Evolutionary conservation across 2,113 vertebrate genomes (phyloP).

Genomic region (Leptodactylus fuscus): DNA sequence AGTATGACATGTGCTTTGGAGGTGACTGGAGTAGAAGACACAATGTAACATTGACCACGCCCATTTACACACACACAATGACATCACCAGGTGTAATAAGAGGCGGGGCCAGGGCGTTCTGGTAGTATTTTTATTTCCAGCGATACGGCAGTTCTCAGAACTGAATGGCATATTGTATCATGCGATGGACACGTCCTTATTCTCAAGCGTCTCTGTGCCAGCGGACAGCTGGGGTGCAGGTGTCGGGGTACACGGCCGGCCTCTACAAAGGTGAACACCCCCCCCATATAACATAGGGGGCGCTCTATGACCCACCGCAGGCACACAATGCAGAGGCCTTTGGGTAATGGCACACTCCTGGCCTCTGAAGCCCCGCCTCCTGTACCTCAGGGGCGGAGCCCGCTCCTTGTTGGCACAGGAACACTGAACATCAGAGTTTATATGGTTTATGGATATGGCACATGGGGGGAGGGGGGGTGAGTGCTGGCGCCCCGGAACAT

Average conservation of each 20-base stretch:
- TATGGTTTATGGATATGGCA: constrained; percentile 64
- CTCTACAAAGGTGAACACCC: background rate
- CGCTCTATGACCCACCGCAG: background rate
- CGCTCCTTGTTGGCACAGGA: constrained; percentile 56
- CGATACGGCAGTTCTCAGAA: constrained; percentile 22
- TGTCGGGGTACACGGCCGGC: background rate
- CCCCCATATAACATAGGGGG: background rate
- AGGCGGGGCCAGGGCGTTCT: background rate
- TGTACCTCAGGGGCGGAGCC: background rate
- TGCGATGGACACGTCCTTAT: constrained; percentile 8
- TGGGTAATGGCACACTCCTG: constrained; percentile 20
- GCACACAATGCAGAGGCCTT: background rate
- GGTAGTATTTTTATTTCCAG: constrained; percentile 22
- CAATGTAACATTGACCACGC: too few species aligned
- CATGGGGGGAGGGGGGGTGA: background rate
- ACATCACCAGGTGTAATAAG: too few species aligned
- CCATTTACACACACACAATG: too few species aligned
- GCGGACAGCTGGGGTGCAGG: background rate
- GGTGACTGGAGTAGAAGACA: too few species aligned
- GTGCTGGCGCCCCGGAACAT: constrained; percentile 68
- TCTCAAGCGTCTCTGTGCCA: background rate
- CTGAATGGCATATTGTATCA: constrained; percentile 15
- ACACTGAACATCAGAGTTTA: constrained; percentile 63
- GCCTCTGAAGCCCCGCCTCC: background rate
- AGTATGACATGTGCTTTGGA: too few species aligned